A percentile compares a stretch with the other conserved stretches of the same genome.
Conservation (phyloP, 1,140 invertebrate genomes). For the Stenopsyche tienmushanensis region DNA sequence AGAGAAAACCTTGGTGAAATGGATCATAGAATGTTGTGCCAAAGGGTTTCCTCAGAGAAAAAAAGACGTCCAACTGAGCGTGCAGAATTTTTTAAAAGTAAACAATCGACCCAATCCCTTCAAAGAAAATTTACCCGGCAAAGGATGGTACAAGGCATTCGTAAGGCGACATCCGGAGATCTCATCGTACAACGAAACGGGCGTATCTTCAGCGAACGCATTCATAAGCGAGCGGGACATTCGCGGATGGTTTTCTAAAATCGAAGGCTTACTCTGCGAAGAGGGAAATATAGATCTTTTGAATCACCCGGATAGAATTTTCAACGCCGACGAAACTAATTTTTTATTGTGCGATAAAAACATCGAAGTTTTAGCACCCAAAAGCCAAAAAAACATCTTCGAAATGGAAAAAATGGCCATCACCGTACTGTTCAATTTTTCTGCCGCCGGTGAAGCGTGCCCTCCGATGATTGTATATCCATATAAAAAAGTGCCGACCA, state of each 20-base stretch:
- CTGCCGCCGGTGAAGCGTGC: no score
- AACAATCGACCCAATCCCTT: not conserved
- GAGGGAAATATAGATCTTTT: not conserved
- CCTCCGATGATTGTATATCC: not conserved
- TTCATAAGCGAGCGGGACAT: not conserved
- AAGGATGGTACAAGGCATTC: not conserved
- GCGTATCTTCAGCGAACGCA: not conserved
- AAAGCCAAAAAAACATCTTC: not conserved
- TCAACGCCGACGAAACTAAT: not conserved
- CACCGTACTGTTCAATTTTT: not conserved
- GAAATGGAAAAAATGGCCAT: not conserved
- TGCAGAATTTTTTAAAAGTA: not conserved
- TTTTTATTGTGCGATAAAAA: not conserved
- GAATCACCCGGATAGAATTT: not conserved
- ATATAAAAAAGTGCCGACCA: not conserved
- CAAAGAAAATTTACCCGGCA: not conserved
- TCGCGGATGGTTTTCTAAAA: not conserved
- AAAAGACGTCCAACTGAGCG: not conserved
- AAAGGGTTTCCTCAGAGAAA: not conserved
- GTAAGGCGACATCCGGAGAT: not conserved
- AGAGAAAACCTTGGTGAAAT: no score
- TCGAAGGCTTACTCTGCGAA: not conserved
- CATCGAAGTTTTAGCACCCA: not conserved
- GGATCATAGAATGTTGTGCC: no score
- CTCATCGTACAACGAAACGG: not conserved